These are phyloP conservation scores for Coptotermes formosanus DNA, from an alignment of 1,140 invertebrate species.

Conservation along the genomic window DNA sequence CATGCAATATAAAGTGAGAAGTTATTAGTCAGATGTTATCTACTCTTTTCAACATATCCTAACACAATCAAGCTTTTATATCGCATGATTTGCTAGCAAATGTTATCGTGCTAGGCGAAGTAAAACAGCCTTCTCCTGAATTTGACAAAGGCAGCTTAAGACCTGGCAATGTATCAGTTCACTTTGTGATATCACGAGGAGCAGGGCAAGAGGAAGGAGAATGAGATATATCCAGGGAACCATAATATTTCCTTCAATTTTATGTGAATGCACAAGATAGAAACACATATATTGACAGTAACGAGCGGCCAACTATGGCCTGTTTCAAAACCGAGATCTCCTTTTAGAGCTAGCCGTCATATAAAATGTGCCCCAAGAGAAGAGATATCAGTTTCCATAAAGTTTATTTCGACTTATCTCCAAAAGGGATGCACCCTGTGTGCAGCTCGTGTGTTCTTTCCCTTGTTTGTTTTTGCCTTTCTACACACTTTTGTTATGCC, in stretches of 20 bases:
- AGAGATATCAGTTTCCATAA: conserved; percentile 2
- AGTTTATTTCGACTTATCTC: conserved; percentile 10
- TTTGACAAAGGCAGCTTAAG: background rate
- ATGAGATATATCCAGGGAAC: background rate
- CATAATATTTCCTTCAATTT: conserved; percentile 13
- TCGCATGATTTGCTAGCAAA: too few relatives aligned
- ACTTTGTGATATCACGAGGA: background rate
- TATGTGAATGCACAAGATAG: conserved; percentile 4
- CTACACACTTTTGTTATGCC: background rate
- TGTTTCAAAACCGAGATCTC: conserved; percentile 10
- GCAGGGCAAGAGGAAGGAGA: background rate
- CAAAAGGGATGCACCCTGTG: background rate
- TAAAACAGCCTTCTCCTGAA: background rate
- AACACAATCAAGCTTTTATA: too few relatives aligned
- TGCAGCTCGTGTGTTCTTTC: background rate
- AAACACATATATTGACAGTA: background rate
- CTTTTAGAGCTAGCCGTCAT: background rate
- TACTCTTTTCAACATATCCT: too few relatives aligned
- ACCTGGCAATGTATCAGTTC: background rate
- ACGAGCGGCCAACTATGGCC: background rate
- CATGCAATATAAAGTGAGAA: too few relatives aligned
- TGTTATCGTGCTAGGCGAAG: background rate
- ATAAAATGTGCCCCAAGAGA: background rate
- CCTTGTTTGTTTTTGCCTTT: background rate
- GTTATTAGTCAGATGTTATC: too few relatives aligned